Evolutionary conservation across 2,888 invertebrate genomes (phyloP).

Genomic region (Cerceris rybyensis): DNA sequence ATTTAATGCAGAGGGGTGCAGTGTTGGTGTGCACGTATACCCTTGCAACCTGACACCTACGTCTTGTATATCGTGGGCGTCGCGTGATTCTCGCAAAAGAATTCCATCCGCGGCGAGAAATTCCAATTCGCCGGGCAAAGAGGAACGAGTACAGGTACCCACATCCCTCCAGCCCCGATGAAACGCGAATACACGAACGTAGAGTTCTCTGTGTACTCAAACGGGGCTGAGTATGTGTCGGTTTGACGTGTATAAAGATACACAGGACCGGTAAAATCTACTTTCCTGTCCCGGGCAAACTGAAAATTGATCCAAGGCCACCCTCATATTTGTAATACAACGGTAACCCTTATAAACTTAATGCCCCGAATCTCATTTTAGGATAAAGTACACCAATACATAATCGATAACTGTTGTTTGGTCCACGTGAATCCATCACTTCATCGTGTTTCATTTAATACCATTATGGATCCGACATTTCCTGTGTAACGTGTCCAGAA

Average conservation of each 20-base stretch:
- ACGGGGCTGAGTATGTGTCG: constrained; percentile 19
- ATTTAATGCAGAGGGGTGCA: constrained; percentile 22
- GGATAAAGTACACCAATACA: constrained; percentile 48
- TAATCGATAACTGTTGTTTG: constrained; percentile 14
- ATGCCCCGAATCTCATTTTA: constrained; percentile 43
- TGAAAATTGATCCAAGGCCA: constrained; percentile 65
- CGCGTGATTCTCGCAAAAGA: constrained; percentile 68
- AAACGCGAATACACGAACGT: constrained; percentile 49
- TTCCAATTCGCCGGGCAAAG: constrained; percentile 71
- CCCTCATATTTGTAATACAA: constrained; percentile 26
- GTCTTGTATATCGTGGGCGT: constrained; percentile 59
- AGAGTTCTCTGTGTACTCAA: constrained; percentile 2
- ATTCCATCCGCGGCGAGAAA: constrained; percentile 71
- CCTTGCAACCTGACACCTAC: constrained; percentile 57
- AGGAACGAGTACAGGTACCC: constrained; percentile 65
- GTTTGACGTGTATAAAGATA: constrained; percentile 61
- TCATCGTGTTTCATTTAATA: too few species aligned
- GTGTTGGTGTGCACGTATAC: constrained; percentile 15
- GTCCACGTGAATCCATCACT: too few species aligned
- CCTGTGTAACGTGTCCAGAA: too few species aligned
- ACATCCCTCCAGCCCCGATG: constrained; percentile 49
- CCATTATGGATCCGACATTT: too few species aligned
- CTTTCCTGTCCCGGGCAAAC: constrained; percentile 62
- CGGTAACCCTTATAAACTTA: constrained; percentile 44
- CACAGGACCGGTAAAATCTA: constrained; percentile 68